Conservation (phyloP, 2,797 vertebrate species). For the Microcaecilia unicolor region DNA sequence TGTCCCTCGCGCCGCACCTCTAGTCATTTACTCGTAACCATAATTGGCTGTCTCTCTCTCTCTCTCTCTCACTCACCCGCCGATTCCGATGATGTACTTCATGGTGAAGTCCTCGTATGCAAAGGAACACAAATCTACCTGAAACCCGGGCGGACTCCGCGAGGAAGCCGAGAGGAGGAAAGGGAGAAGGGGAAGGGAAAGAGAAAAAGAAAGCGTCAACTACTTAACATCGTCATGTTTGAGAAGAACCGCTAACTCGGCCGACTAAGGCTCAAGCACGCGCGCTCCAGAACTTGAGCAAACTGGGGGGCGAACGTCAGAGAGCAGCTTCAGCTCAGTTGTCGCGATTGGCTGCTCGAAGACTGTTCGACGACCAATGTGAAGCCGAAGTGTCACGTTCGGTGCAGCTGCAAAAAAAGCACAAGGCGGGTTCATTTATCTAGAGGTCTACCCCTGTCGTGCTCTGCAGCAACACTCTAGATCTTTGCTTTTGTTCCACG, state of each 20-base stretch:
- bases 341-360: not conserved
- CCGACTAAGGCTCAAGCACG: not conserved
- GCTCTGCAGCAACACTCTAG: too few species aligned
- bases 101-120: constrained; percentile 35
- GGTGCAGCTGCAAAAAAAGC: too few species aligned
- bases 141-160: not conserved
- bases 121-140: not conserved
- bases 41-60: too few species aligned
- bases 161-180: not conserved
- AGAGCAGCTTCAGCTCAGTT: not conserved
- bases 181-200: constrained; percentile 58
- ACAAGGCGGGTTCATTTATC: too few species aligned
- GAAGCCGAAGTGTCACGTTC: too few species aligned
- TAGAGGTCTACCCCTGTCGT: too few species aligned
- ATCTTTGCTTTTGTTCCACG: too few species aligned
- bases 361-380: constrained; percentile 5
- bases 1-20: too few species aligned
- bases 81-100: constrained; percentile 80
- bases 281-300: constrained; percentile 15
- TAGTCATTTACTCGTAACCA: too few species aligned
- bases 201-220: constrained; percentile 72
- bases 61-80: constrained; percentile 65
- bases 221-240: constrained; percentile 64
- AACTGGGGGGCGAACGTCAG: accelerated
- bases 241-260: constrained; percentile 4